Conservation (phyloP, 2,113 vertebrate species). For the Sinocyclocheilus rhinocerous region DNA sequence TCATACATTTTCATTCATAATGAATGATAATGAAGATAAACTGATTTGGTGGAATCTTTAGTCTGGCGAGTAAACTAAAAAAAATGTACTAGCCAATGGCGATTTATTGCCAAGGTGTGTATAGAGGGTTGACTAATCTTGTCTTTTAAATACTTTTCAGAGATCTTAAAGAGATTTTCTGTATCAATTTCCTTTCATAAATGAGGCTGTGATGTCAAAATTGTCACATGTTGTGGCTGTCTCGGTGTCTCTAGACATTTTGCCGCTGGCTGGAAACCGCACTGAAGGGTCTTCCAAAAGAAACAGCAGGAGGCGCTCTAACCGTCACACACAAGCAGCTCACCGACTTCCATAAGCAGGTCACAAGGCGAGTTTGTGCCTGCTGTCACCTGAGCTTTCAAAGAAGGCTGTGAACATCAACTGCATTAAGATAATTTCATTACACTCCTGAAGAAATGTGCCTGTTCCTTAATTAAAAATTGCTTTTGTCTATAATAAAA, state of each 20-base stretch:
- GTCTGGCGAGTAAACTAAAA: no score
- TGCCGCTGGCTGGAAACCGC: conserved; percentile 95
- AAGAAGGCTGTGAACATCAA: not conserved
- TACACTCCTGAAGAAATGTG: not conserved
- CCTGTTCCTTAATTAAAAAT: not conserved
- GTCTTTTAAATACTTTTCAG: not conserved
- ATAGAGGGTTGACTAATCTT: no score
- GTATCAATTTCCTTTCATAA: not conserved
- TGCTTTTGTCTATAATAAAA: not conserved
- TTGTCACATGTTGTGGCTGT: not conserved
- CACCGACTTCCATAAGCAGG: conserved; percentile 97
- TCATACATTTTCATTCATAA: no score
- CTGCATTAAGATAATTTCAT: not conserved
- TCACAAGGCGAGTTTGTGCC: conserved; percentile 86
- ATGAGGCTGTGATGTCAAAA: not conserved
- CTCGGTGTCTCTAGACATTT: conserved; percentile 79
- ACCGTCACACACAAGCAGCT: conserved; percentile 97
- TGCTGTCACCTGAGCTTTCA: not conserved
- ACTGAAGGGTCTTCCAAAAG: conserved; percentile 93
- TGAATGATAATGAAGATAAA: no score
- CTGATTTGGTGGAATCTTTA: no score
- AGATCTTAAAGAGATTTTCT: not conserved
- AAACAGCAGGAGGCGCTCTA: conserved; percentile 90
- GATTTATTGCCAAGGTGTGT: no score
- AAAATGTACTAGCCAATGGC: no score